These are phyloP conservation scores for Paramormyrops hopkinsi DNA, from an alignment of 2,797 vertebrate genomes.

Conservation along the genomic window DNA sequence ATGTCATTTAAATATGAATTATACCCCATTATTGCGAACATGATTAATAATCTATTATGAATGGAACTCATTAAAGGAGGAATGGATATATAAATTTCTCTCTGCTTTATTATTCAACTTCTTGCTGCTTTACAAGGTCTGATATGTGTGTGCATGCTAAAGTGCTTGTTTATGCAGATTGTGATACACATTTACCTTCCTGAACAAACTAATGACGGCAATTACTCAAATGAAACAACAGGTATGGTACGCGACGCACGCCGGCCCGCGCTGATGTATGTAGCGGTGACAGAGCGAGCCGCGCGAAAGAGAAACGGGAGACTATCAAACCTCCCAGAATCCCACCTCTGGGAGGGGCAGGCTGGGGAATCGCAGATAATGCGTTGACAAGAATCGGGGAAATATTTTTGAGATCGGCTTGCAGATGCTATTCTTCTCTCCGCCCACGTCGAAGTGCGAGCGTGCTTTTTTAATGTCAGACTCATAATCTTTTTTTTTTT, in stretches of 20 bases:
- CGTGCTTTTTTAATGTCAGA: conserved; percentile 1
- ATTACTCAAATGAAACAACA: conserved; percentile 38
- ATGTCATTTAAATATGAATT: conserved; percentile 20
- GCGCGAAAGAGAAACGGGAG: conserved; percentile 25
- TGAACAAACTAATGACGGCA: conserved; percentile 30
- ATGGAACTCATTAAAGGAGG: conserved; percentile 8
- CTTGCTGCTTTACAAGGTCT: conserved; percentile 12
- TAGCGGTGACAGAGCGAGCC: conserved; percentile 16
- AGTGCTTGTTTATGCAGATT: conserved; percentile 31
- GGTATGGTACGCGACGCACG: conserved; percentile 30
- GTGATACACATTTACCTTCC: conserved; percentile 13
- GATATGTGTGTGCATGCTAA: conserved; percentile 9
- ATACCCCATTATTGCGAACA: conserved; percentile 16
- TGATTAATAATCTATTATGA: conserved; percentile 15
- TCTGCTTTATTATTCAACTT: conserved; percentile 9
- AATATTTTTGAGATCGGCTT: conserved; percentile 7
- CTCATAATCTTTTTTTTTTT: neutral
- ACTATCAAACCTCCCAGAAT: neutral
- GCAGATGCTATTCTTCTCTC: conserved; percentile 2
- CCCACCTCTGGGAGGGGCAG: neutral
- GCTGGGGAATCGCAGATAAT: neutral
- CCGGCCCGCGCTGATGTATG: conserved; percentile 24
- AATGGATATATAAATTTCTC: conserved; percentile 12
- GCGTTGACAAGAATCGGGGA: neutral
- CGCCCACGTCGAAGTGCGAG: neutral